A percentile compares a stretch with the other conserved stretches of the same genome.
phyloP scores from a whole-genome alignment of 1,140 invertebrate species.

The Anastrepha ludens region DNA sequence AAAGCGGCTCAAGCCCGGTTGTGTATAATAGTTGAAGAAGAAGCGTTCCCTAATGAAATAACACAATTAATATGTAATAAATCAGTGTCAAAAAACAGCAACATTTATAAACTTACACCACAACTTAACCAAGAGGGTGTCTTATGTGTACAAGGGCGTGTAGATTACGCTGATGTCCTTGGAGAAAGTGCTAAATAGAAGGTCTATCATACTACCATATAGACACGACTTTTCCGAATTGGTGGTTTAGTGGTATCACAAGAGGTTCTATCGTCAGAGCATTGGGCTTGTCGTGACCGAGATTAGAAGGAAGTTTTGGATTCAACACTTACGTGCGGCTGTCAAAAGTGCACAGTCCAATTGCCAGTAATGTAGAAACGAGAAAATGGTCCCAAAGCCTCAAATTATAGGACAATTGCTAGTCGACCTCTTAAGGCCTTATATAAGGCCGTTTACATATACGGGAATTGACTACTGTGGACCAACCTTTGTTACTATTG shows the following conservation, averaged over 20 bases:
- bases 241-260: not conserved
- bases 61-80: not conserved
- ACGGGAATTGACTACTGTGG: slow-evolving; percentile 51
- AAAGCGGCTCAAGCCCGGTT: too few species aligned
- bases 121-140: not conserved
- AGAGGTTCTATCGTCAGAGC: slow-evolving; percentile 31
- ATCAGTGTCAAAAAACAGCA: not conserved
- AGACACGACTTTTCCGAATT: not conserved
- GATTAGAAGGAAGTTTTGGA: slow-evolving; percentile 1
- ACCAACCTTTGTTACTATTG: slow-evolving; percentile 34
- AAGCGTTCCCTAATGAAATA: slow-evolving; percentile 22
- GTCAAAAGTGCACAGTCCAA: not conserved
- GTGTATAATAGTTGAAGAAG: not conserved
- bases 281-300: slow-evolving; percentile 38
- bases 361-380: slow-evolving; percentile 53
- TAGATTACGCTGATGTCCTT: not conserved
- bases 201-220: slow-evolving; percentile 34
- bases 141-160: not conserved
- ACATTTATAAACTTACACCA: not conserved
- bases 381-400: not conserved
- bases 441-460: slow-evolving; percentile 54
- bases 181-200: not conserved
- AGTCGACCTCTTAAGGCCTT: slow-evolving; percentile 46
- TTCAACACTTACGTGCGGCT: not conserved
- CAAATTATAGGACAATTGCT: slow-evolving; percentile 56